A percentile compares a stretch with the other conserved stretches of the same genome.
These are phyloP conservation scores for Leptonema lineaticorne DNA, from an alignment of 1,140 invertebrate species.

Conservation along the genomic window DNA sequence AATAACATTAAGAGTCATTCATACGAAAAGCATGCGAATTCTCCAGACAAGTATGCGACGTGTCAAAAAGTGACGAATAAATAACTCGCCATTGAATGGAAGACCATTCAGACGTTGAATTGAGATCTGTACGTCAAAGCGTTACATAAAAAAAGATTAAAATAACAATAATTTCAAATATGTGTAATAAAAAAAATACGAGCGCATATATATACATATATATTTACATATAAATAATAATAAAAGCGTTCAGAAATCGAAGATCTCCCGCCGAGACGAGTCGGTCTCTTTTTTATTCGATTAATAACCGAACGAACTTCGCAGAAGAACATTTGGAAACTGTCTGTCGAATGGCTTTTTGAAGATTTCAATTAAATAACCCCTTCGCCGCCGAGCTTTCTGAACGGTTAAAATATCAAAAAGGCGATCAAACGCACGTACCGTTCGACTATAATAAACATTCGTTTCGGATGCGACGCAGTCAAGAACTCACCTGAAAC, in stretches of 20 bases:
- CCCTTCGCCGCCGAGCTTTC: not conserved
- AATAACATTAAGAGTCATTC: no score
- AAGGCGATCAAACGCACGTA: not conserved
- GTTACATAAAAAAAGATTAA: no score
- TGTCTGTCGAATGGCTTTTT: constrained; percentile 7
- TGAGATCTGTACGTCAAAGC: constrained; percentile 20
- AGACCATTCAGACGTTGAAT: constrained; percentile 4
- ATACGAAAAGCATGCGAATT: no score
- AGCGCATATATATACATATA: not conserved
- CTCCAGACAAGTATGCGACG: no score
- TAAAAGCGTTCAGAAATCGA: not conserved
- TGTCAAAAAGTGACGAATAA: not conserved
- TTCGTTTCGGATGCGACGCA: not conserved
- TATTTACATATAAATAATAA: not conserved
- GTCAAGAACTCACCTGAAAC: constrained; percentile 5
- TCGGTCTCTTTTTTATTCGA: not conserved
- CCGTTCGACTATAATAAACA: no score
- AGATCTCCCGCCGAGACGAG: not conserved
- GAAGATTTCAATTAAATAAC: constrained; percentile 14
- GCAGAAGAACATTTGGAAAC: constrained; percentile 8
- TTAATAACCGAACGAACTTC: constrained; percentile 10
- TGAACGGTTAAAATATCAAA: not conserved
- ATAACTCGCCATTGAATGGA: constrained; percentile 11
- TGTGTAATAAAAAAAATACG: not conserved
- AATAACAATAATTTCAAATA: no score